Percentiles rank a stretch among this genome's conserved stretches.
Evolutionary conservation across 2,113 vertebrate genomes (phyloP).

Genomic region (Trinectes maculatus): DNA sequence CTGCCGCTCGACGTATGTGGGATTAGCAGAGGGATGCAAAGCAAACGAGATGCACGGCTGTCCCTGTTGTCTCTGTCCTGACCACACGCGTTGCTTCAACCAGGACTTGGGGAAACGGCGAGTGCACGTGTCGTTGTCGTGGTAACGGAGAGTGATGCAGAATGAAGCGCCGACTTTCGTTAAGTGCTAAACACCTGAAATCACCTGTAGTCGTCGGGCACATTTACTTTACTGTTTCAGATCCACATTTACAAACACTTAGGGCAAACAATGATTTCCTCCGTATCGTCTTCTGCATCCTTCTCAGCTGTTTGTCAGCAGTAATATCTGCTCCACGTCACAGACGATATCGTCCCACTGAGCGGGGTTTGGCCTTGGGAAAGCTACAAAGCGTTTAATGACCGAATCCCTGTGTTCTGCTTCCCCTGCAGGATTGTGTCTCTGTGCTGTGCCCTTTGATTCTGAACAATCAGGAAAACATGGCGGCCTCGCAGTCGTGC

Average conservation of each 20-base stretch:
- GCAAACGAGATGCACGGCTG: conserved; percentile 64
- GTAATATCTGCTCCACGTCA: conserved; percentile 42
- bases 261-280: conserved; percentile 37
- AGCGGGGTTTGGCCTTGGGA: conserved; percentile 56
- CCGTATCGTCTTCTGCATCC: conserved; percentile 19
- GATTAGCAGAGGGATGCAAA: conserved; percentile 64
- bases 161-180: too few relatives aligned
- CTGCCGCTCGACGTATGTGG: conserved; percentile 66
- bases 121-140: conserved; percentile 36
- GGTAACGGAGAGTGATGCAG: conserved; percentile 2
- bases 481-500: conserved; percentile 35
- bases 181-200: conserved; percentile 29
- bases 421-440: conserved; percentile 54
- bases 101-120: conserved; percentile 31
- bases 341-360: conserved; percentile 33
- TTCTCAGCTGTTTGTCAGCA: conserved; percentile 26
- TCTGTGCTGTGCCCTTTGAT: conserved; percentile 63
- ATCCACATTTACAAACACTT: conserved; percentile 14
- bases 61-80: conserved; percentile 40
- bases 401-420: conserved; percentile 49
- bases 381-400: conserved; percentile 52
- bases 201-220: not conserved
- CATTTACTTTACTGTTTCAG: not conserved
- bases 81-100: not conserved
- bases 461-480: conserved; percentile 60